Evolutionary conservation across 2,888 invertebrate species (phyloP).

Genomic region (Trimorus sp.): DNA sequence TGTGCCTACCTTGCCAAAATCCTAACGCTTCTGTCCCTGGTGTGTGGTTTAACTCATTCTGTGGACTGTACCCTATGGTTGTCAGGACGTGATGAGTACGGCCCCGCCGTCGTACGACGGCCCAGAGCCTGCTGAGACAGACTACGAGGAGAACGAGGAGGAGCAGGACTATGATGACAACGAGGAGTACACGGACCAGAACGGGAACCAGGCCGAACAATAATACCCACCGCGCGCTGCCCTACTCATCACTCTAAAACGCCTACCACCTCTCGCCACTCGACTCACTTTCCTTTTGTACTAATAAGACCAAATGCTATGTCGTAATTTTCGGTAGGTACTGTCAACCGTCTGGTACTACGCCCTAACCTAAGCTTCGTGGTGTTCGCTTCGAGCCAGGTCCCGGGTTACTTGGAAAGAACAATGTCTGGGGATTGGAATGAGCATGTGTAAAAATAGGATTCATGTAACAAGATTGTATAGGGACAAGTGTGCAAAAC

Average conservation of each 20-base stretch:
- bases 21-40: constrained; percentile 36
- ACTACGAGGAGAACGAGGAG: constrained; percentile 83
- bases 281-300: constrained; percentile 69
- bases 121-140: constrained; percentile 84
- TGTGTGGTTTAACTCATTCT: constrained; percentile 64
- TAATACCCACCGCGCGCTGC: constrained; percentile 75
- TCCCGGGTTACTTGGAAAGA: too few relatives aligned
- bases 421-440: too few relatives aligned
- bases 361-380: too few relatives aligned
- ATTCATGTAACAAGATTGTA: too few relatives aligned
- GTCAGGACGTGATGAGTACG: constrained; percentile 78
- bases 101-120: constrained; percentile 83
- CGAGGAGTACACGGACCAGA: constrained; percentile 84
- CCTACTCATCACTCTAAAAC: constrained; percentile 71
- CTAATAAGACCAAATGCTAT: constrained; percentile 68
- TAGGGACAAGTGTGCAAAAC: too few relatives aligned
- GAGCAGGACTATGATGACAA: constrained; percentile 78
- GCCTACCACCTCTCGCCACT: constrained; percentile 64
- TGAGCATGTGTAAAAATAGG: too few relatives aligned
- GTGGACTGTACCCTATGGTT: constrained; percentile 74
- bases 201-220: constrained; percentile 80
- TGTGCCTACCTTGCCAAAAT: background rate
- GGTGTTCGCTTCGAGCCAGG: too few relatives aligned
- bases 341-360: constrained; percentile 30
- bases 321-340: constrained; percentile 64